Base-by-base conservation (phyloP, 2,888 invertebrate species). In the Branchinecta sandiegonensis region DNA sequence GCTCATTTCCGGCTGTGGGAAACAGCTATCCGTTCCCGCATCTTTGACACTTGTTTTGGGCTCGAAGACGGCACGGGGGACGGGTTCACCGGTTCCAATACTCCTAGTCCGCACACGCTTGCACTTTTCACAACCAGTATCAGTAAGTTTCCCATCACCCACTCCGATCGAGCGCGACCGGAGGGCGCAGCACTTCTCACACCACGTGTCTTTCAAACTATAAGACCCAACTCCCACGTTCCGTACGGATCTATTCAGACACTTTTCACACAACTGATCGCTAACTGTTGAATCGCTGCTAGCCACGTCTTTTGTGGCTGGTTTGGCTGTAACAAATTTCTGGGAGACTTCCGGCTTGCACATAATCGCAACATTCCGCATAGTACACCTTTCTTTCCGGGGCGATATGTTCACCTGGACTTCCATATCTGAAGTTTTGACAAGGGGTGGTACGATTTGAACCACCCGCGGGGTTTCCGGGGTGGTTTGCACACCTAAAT, bases 151-250 rank as follows among this genome's bases (percentile, higher is more conserved):
- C 72, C 82, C 78, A 64, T 82, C 80, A 5, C 83, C 83, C 70
- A 79, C 78, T 67, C 81, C 84, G 65, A 82, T 69, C 11, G 70
- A 69, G 17, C 70, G 65, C 47, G 70, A 70, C 14, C 65, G 65
- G 47, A 70, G 37, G n/a, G 65, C 37, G 63, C 67, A 48, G 66
- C 72, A 73, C 3, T 71, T 68, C 17, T 71, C 69, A 65, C 73
- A 73, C 50, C 66, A 65, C 37, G 68, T 56, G 67, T 76, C 76
- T 47, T 76, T 75, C 0, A 80, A 75, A 65, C 79, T 79, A 66
- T 80, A 80, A n/a, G 82, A 81, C 48, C 86, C 85, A 14, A 84
- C 81, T 9, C 82, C 85, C 63, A 86, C 78, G 66, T 81, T 82
- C 67, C 81, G 81, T 69, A 81, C 13, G 23, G 64, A 63, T 48